Evolutionary conservation across 2,113 vertebrate species (phyloP), one percentile per base, ranked within the genome.

Genomic region (Furnarius figulus): DNA sequence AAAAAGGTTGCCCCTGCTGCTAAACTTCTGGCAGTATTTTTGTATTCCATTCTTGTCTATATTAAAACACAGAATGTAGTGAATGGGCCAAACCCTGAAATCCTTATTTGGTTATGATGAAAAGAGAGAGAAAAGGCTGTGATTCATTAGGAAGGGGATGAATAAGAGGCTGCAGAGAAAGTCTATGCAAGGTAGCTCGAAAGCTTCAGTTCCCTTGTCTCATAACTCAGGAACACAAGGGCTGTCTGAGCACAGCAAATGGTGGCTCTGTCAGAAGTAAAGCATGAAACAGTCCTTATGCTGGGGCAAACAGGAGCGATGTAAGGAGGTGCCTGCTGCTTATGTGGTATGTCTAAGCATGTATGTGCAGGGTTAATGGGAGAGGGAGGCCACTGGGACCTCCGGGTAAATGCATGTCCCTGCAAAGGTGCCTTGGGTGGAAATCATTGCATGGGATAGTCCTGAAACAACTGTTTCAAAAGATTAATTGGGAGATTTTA

Each of bases 11-110:
- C 68, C 85, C 79, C 88, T 92, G 90, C 90, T 95, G 96, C 80
- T 93, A 87, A 93, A 89, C 90, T 93, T 74, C 35, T 96, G 93
- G 96, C 93, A 95, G 73, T n/a, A 31, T 84, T 90, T 65, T 90
- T 87, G 52, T 95, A 66, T 81, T 94, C 95, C 65, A 92, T 96
- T 96, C 93, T 84, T 94, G 83, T 67, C 92, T 55, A 47, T 88
- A 65, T 92, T 96, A 87, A 95, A 97, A 65, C 40, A 59, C 61
- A 94, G 83, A 96, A 96, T 67, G 80, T 72, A 86, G 61, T 96
- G 93, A 96, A 96, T 93, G 92, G 93, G 95, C 92, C 90, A 93
- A 78, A 78, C 53, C 49, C 83, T 93, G 68, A 92, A 90, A 92
- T 83, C 93, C 85, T 90, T 96, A 61, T 93, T 96, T 95, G 93